These are phyloP conservation scores for Temnothorax nylanderi DNA, from an alignment of 1,140 invertebrate species.

Conservation along the genomic window DNA sequence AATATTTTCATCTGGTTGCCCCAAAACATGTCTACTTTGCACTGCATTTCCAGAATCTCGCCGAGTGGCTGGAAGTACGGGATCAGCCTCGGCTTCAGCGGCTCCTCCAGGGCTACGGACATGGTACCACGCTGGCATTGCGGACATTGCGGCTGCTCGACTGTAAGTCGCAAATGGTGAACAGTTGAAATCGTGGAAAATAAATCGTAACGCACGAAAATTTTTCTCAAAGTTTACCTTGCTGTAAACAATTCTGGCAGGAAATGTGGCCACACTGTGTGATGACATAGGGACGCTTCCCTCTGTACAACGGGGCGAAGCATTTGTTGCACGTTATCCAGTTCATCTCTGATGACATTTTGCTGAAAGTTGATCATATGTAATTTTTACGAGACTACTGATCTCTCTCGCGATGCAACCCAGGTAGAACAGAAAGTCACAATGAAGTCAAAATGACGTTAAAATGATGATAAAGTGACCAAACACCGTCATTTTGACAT, in stretches of 20 bases:
- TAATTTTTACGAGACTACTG: too few species aligned
- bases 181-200: neutral
- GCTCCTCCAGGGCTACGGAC: slow-evolving; percentile 46
- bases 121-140: slow-evolving; percentile 5
- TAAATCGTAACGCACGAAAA: too few species aligned
- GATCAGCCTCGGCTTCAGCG: slow-evolving; percentile 20
- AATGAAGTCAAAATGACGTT: too few species aligned
- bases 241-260: slow-evolving; percentile 53
- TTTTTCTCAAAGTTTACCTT: slow-evolving; percentile 34
- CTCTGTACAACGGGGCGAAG: slow-evolving; percentile 9
- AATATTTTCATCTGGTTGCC: slow-evolving; percentile 47
- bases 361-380: neutral
- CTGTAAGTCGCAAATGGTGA: neutral
- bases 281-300: slow-evolving; percentile 56
- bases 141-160: slow-evolving; percentile 53
- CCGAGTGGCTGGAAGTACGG: slow-evolving; percentile 35
- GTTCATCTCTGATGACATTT: slow-evolving; percentile 29
- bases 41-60: slow-evolving; percentile 41
- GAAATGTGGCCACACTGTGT: slow-evolving; percentile 65
- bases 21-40: slow-evolving; percentile 23
- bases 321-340: slow-evolving; percentile 64
- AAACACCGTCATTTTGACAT: too few species aligned
- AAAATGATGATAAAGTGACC: too few species aligned
- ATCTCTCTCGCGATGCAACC: too few species aligned
- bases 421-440: too few species aligned